Conservation (phyloP, 2,113 vertebrate genomes). For the Tautogolabrus adspersus region DNA sequence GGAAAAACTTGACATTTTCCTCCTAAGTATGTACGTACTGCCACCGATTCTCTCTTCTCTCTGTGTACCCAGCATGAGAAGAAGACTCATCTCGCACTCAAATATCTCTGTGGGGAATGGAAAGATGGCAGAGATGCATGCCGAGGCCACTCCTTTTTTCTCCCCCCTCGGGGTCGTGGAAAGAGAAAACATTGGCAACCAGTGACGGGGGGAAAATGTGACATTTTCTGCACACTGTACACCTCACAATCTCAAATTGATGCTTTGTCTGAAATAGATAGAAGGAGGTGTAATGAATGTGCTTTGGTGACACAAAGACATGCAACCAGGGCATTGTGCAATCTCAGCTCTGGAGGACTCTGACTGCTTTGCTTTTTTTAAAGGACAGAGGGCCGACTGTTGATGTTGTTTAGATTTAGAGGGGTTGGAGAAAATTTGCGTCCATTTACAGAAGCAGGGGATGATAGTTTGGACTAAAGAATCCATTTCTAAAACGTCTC, state of each 20-base stretch:
- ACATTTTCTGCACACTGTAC: slow-evolving; percentile 90
- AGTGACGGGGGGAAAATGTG: slow-evolving; percentile 86
- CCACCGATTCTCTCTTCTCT: slow-evolving; percentile 84
- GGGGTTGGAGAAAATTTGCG: slow-evolving; percentile 33
- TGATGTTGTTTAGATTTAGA: slow-evolving; percentile 67
- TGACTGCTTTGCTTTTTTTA: slow-evolving; percentile 56
- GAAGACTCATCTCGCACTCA: slow-evolving; percentile 92
- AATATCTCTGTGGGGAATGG: slow-evolving; percentile 90
- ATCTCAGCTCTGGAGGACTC: slow-evolving; percentile 67
- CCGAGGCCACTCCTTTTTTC: slow-evolving; percentile 77
- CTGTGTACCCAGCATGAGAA: slow-evolving; percentile 92
- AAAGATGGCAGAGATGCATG: slow-evolving; percentile 90
- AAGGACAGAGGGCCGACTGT: slow-evolving; percentile 46
- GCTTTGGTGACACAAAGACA: slow-evolving; percentile 84
- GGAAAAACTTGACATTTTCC: slow-evolving; percentile 87
- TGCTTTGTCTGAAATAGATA: slow-evolving; percentile 85
- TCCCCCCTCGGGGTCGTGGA: slow-evolving; percentile 82
- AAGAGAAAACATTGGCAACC: slow-evolving; percentile 82
- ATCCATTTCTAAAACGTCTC: slow-evolving; percentile 45
- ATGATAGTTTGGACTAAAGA: slow-evolving; percentile 45
- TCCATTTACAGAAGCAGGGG: slow-evolving; percentile 18
- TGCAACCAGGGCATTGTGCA: slow-evolving; percentile 64
- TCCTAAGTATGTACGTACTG: slow-evolving; percentile 80
- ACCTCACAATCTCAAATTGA: slow-evolving; percentile 88
- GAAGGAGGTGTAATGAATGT: slow-evolving; percentile 83